Evolutionary conservation across 37 sponge, comb jelly and placozoan species (phyloP), one percentile per base, ranked within the genome.

Genomic region (Cladorhizidae sp.): DNA sequence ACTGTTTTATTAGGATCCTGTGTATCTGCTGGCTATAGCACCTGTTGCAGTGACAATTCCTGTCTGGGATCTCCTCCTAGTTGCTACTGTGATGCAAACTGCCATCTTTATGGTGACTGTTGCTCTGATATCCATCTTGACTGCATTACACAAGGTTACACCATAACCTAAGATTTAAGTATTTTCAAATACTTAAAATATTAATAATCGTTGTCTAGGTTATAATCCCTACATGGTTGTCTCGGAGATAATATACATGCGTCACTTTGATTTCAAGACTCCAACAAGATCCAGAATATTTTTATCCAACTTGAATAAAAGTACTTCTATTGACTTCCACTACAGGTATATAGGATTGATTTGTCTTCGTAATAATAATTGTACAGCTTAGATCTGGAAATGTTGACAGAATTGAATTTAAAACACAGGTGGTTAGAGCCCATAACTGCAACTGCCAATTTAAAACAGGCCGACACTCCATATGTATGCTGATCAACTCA

Each of bases 71-170:
- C 40, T 17, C 83, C 83, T 7, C 45, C 35, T 20, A 54, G 64
- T 41, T 83, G 83, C 67, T 83, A 50, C 67, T 83, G 83, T 55
- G 83, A 83, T 42, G 26, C n/a, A 7, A 12, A 35, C 37, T 83
- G 83, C 45, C 40, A 65, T 23, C 39, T 43, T 23, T 73, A 39
- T 35, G 55, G 40, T 2, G 83, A 83, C 39, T 83, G 83, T 65
- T 80, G 80, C 31, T 22, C 35, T 7, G 80, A 80, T 58, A 62
- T 43, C 14, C 43, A 18, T 26, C 17, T 51, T 7, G 25, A 41
- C 28, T 72, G 72, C 25, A 40, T 21, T 35, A 2, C 20, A 18
- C 36, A 67, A 17, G 26, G 68, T 67, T 18, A 67, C 5, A 32
- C 3, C 36, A 67, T 12, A 12, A 9, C 9, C 9, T 9, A 12